Base-by-base conservation (phyloP, 2,888 invertebrate species). In the Hipparchia sbordonii region DNA sequence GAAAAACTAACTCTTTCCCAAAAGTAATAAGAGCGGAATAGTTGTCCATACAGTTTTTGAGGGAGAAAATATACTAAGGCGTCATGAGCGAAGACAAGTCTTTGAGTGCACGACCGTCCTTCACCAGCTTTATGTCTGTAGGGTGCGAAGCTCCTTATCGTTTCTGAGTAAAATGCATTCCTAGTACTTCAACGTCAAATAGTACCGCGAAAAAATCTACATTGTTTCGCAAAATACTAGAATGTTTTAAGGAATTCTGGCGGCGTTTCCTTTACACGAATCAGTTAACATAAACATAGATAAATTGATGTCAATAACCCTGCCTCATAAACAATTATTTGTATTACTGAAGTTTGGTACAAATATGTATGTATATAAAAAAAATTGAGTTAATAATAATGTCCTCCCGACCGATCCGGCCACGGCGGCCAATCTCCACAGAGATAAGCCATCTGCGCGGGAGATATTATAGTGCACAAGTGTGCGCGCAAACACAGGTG, bases 81-180 rank as follows among this genome's bases (percentile, higher is more conserved):
- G 81, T 84, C 80, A 77, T 63, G 72, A 76, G 66, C 72, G 72
- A 77, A 82, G 84, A 82, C 85, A 83, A 84, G 85, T 82, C 83
- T 84, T 88, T 71, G 87, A 91, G 90, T 90, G 89, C 89, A 85
- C 83, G 80, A 85, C 85, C 87, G 87, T 87, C 88, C 84, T 85
- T 84, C 79, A 85, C 84, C 82, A 87, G 90, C 89, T 91, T 91
- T 89, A 90, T 87, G 88, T 89, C 87, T 83, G 83, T 80, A 79
- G 82, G 87, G 87, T 86, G 86, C 82, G 84, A 86, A 88, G 89
- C 89, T 87, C 81, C 90, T 91, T 91, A 91, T 82, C 84, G 87
- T 82, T 87, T 87, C 87, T 82, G 83, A 81, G 88, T 89, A 89
- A 91, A 91, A 90, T 89, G 87, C 83, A 87, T 90, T 89, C 84